These are phyloP conservation scores for Tachypleus tridentatus DNA, from an alignment of 1,140 invertebrate species.

Conservation along the genomic window DNA sequence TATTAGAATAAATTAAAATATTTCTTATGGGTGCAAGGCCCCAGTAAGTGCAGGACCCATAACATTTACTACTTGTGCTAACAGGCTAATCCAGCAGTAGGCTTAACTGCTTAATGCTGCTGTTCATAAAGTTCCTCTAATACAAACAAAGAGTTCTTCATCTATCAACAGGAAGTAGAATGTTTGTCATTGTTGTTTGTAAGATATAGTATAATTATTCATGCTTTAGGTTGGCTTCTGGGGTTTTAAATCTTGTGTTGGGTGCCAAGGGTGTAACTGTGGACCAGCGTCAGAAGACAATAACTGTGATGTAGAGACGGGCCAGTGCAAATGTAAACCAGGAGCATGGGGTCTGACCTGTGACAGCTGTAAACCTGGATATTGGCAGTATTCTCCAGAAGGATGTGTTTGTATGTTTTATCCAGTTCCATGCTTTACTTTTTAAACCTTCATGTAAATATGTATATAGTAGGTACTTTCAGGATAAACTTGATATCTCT, in stretches of 20 bases:
- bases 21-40: too few relatives aligned
- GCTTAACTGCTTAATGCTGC: too few relatives aligned
- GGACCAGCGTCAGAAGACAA: slow-evolving; percentile 56
- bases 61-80: too few relatives aligned
- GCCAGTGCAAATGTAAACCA: slow-evolving; percentile 74
- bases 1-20: too few relatives aligned
- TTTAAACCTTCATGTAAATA: background rate
- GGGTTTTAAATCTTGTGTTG: slow-evolving; percentile 54
- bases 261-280: slow-evolving; percentile 75
- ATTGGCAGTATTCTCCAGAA: slow-evolving; percentile 75
- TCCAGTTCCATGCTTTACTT: background rate
- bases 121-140: too few relatives aligned
- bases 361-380: slow-evolving; percentile 77
- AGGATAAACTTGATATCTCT: slow-evolving; percentile 7
- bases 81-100: too few relatives aligned
- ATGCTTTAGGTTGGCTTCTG: slow-evolving; percentile 31
- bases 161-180: too few relatives aligned
- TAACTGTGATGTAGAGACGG: slow-evolving; percentile 69
- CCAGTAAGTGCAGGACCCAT: too few relatives aligned
- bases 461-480: slow-evolving; percentile 8
- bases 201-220: too few relatives aligned
- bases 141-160: too few relatives aligned
- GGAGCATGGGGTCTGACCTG: slow-evolving; percentile 79
- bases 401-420: slow-evolving; percentile 70
- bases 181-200: too few relatives aligned